Evolutionary conservation across 2,113 vertebrate genomes (phyloP).

Genomic region (Setophaga coronata): DNA sequence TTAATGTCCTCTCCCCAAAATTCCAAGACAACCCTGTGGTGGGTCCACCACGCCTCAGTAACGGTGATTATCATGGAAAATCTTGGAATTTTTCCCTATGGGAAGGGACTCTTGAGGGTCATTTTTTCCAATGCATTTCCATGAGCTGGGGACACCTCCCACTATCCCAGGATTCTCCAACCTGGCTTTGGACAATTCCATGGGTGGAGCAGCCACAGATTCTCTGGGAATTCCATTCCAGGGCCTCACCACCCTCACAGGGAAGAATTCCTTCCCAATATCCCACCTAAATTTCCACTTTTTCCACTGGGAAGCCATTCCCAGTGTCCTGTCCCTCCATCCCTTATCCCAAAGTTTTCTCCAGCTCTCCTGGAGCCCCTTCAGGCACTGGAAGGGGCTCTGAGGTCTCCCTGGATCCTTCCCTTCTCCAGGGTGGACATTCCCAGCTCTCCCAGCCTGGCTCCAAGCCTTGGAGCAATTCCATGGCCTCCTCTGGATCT

Average conservation of each 20-base stretch:
- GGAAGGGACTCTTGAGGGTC: background rate
- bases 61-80: background rate
- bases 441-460: background rate
- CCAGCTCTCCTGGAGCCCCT: background rate
- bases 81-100: background rate
- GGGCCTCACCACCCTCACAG: accelerated
- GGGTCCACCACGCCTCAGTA: accelerated
- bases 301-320: background rate
- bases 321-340: background rate
- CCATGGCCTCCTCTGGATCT: accelerated
- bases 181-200: background rate
- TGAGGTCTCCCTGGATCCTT: accelerated
- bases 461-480: background rate
- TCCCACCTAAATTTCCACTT: background rate
- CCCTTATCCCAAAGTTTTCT: background rate
- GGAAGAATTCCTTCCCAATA: accelerated
- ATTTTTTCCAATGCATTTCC: background rate
- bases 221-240: background rate
- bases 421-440: background rate
- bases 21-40: background rate
- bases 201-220: background rate
- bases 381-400: background rate
- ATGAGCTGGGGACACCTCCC: background rate
- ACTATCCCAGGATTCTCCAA: accelerated
- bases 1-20: background rate